Evolutionary conservation across 1,140 invertebrate species (phyloP).

Genomic region (Steinernema feltiae): DNA sequence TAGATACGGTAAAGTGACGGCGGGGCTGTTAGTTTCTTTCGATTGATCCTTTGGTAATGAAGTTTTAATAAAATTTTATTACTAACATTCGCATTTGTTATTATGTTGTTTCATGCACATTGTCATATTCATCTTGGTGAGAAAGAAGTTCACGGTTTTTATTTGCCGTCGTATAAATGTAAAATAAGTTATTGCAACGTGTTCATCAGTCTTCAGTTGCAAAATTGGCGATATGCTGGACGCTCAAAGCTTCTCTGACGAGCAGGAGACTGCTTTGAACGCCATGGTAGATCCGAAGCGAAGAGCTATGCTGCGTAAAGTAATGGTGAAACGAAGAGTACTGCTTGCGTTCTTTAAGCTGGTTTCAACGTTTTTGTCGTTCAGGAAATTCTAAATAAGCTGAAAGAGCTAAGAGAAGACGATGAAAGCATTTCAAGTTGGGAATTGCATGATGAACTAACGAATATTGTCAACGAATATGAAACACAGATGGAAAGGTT

Average conservation of each 20-base stretch:
- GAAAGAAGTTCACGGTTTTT: neutral
- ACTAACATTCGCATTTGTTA: neutral
- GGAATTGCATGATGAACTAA: too few relatives aligned
- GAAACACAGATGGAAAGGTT: neutral
- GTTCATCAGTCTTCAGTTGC: too few relatives aligned
- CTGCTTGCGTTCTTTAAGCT: neutral
- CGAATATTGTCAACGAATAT: neutral
- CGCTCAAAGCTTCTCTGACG: too few relatives aligned
- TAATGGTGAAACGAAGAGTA: neutral
- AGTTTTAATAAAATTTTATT: slow-evolving; percentile 5
- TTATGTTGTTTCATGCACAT: neutral
- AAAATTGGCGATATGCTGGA: too few relatives aligned
- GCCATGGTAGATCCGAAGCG: neutral
- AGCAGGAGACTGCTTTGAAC: neutral
- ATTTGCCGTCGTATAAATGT: neutral
- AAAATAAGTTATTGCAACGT: too few relatives aligned
- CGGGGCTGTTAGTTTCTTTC: neutral
- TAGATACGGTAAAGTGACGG: neutral
- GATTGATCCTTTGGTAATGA: neutral
- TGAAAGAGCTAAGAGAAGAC: neutral
- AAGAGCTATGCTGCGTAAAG: neutral
- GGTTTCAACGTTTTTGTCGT: neutral
- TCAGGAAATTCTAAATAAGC: neutral
- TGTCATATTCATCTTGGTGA: neutral
- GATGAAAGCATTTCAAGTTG: neutral